A percentile compares a stretch with the other conserved stretches of the same genome.
These are phyloP conservation scores for Pelodytes ibericus DNA, from an alignment of 2,797 vertebrate genomes.

Conservation along the genomic window DNA sequence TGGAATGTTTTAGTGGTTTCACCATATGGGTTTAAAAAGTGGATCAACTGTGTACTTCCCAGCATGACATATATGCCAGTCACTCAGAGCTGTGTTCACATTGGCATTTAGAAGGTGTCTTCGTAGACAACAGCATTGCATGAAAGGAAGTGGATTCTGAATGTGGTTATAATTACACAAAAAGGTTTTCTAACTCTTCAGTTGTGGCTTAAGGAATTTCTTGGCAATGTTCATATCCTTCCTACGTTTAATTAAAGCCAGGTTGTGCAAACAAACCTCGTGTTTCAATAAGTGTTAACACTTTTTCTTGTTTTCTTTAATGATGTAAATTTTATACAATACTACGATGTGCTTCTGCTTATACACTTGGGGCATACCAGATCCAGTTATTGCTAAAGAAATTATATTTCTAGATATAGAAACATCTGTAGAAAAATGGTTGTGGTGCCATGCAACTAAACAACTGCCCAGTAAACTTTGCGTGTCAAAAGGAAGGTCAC, in stretches of 20 bases:
- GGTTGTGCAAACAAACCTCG: constrained; percentile 60
- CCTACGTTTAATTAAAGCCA: constrained; percentile 77
- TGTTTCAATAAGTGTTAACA: constrained; percentile 36
- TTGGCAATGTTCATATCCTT: constrained; percentile 79
- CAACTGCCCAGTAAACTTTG: background rate
- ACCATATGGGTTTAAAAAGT: constrained; percentile 20
- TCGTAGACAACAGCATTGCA: constrained; percentile 77
- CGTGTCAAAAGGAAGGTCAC: constrained; percentile 9
- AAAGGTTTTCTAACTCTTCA: constrained; percentile 72
- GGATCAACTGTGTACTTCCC: constrained; percentile 6
- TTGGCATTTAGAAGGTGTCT: constrained; percentile 70
- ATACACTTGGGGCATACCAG: background rate
- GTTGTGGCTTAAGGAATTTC: constrained; percentile 76
- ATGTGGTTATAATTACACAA: constrained; percentile 79
- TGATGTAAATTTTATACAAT: constrained; percentile 66
- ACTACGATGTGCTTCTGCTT: background rate
- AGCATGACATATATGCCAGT: constrained; percentile 54
- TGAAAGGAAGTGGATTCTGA: constrained; percentile 79
- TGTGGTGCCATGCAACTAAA: background rate
- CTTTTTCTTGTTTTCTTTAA: constrained; percentile 28
- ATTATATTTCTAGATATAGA: background rate
- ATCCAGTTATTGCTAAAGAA: background rate
- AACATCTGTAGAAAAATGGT: background rate
- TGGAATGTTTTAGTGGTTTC: constrained; percentile 6
- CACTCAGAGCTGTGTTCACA: constrained; percentile 64